Base-by-base conservation (phyloP, 2,113 vertebrate species). In the Trachemys scripta region DNA sequence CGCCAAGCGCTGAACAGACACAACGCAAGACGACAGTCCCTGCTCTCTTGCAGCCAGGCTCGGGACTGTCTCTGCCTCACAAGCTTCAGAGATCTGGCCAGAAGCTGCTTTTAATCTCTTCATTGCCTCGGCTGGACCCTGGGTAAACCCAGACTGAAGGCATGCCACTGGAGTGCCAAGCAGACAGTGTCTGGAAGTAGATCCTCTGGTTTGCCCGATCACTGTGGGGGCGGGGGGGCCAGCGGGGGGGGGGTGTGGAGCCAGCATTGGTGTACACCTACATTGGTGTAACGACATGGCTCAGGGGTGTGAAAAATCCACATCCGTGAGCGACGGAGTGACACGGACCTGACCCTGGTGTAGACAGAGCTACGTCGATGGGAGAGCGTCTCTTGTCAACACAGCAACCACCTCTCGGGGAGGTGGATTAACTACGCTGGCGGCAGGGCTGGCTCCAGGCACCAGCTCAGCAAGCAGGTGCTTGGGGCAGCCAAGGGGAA, bases 91-190 rank as follows among this genome's bases (percentile, higher is more conserved):
- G 91, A 87, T 54, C 94, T 90, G n/a, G 1, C 1, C 50, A 57
- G 93, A 90, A 91, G 57, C 56, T 0, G 0, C 91, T 90, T 95
- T 86, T 56, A 72, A 51, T n/a, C 17, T 4, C 90, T 84, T 20
- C n/a, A 54, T 51, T 51, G n/a, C 62, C 2, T 42, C 62, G 72
- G 72, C 82, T 94, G 82, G 83, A 45, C 89, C 92, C 96, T 53
- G 80, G 85, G 94, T 93, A 91, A 84, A 76, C 85, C 85, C 89
- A 84, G 81, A 80, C 57, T 56, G 87, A 93, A 82, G 57, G 72
- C 85, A 88, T 85, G 35, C n/a, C 1, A 0, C 92, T 95, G 91
- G 94, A 97, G 95, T 95, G 96, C 97, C 87, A 62, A 85, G 49
- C 53, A 1, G 75, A 88, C 93, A 95, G 94, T 79, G 85, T 82